These are phyloP conservation scores for Mycalesis mineus DNA, from an alignment of 2,888 invertebrate species.

Conservation along the genomic window DNA sequence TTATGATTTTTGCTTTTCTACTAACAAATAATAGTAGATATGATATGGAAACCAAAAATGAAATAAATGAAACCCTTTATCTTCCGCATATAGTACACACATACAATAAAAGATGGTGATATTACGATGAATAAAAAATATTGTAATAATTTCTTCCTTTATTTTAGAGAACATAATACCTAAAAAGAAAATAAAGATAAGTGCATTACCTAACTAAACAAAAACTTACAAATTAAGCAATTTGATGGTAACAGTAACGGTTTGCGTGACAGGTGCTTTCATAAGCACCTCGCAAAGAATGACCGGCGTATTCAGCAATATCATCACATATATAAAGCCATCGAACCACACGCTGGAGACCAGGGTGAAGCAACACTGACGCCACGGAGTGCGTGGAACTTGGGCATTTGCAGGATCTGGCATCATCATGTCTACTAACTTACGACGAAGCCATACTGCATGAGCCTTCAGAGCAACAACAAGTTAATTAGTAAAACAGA, in stretches of 20 bases:
- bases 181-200: too few species aligned
- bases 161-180: too few species aligned
- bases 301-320: constrained; percentile 64
- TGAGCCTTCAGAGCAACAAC: constrained; percentile 43
- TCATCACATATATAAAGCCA: constrained; percentile 59
- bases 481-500: background rate
- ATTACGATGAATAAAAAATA: too few species aligned
- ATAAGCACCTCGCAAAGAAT: constrained; percentile 60
- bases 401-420: constrained; percentile 50
- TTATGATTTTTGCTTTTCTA: too few species aligned
- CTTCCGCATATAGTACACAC: too few species aligned
- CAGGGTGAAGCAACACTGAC: constrained; percentile 55
- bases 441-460: constrained; percentile 65
- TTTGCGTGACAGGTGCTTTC: constrained; percentile 36
- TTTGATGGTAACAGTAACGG: constrained; percentile 47
- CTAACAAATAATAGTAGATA: too few species aligned
- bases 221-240: constrained; percentile 58
- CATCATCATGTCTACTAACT: constrained; percentile 59
- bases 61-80: too few species aligned
- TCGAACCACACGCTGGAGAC: constrained; percentile 67
- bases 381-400: constrained; percentile 52
- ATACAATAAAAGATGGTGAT: too few species aligned
- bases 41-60: too few species aligned
- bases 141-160: too few species aligned
- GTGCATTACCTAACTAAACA: background rate